Base-by-base conservation (phyloP, 1,140 invertebrate genomes). In the Drosophila lacteicornis region DNA sequence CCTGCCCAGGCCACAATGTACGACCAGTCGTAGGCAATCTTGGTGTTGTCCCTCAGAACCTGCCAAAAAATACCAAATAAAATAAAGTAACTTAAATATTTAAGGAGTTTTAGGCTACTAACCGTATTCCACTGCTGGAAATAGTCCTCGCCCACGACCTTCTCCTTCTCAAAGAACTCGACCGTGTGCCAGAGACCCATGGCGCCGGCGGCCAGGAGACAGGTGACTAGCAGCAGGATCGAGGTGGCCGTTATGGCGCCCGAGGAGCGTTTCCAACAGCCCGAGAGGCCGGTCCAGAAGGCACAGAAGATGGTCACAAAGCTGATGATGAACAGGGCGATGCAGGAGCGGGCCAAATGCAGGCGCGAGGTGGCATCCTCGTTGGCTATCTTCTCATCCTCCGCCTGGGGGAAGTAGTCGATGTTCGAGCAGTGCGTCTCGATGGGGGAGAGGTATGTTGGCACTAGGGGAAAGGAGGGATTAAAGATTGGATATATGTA, bases 101-200 rank as follows among this genome's bases (percentile, higher is more conserved):
- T 1, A 5, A 6, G 9, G 7, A 12, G 8, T 1, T 1, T 11
- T 11, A 0, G 4, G 5, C 0, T 13, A 69, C 80, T 4, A 11
- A 98, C 97, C 93, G 96, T 96, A 92, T 95, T 97, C 97, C 98
- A 99, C 91, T 97, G 96, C 93, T 98, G 97, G 91, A 97, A 98
- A 91, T 96, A 97, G 86, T 97, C 96, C 87, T 98, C 96, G 42
- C 97, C 97, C 56, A 98, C 97, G 33, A 98, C 95, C 97, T 98
- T 88, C 93, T 98, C 97, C 92, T 97, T 97, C 93, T 99, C 98
- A 87, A 98, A 98, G 93, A 98, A 98, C 93, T 98, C 98, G 22
- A 98, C 97, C 36, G 97, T 98, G 92, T 98, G 98, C 97, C 97
- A 99, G 33, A 98, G 94, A 55, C 97, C 98, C 97, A 98, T 98